Percentiles rank a stretch among this genome's conserved stretches.
Evolutionary conservation across 2,888 invertebrate genomes (phyloP).

Genomic region (Liodrosophila aerea): DNA sequence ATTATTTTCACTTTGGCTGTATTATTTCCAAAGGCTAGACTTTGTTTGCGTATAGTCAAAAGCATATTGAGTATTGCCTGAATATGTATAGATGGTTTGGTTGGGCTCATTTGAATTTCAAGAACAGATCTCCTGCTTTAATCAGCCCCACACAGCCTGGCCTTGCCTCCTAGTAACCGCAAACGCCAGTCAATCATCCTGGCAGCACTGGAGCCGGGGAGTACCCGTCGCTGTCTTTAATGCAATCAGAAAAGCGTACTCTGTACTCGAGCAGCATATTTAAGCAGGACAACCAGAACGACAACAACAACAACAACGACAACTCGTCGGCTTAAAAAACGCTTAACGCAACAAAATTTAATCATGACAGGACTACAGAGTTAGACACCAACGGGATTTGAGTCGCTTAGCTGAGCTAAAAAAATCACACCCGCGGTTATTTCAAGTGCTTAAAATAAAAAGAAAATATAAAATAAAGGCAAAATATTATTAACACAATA

Average conservation of each 20-base stretch:
- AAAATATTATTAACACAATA: slow-evolving; percentile 65
- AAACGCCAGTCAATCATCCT: slow-evolving; percentile 50
- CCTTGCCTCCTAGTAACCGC: slow-evolving; percentile 53
- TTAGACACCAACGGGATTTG: slow-evolving; percentile 24
- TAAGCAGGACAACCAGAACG: slow-evolving; percentile 63
- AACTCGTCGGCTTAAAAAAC: slow-evolving; percentile 51
- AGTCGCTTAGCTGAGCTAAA: slow-evolving; percentile 35
- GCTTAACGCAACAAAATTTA: slow-evolving; percentile 66
- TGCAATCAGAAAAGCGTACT: slow-evolving; percentile 55
- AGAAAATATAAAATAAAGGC: slow-evolving; percentile 39
- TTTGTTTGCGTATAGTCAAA: slow-evolving; percentile 27
- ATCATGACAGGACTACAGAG: slow-evolving; percentile 51
- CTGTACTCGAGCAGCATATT: slow-evolving; percentile 59
- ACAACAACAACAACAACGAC: slow-evolving; percentile 5
- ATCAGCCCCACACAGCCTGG: slow-evolving; percentile 15
- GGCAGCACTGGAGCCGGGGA: not conserved
- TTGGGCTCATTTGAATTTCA: slow-evolving; percentile 19
- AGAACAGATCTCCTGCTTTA: slow-evolving; percentile 29
- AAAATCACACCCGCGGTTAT: slow-evolving; percentile 78
- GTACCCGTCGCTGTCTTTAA: slow-evolving; percentile 43
- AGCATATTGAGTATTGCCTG: no score
- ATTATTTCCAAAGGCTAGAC: slow-evolving; percentile 29
- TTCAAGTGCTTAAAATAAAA: slow-evolving; percentile 65
- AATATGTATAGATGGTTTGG: not conserved
- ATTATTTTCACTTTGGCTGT: slow-evolving; percentile 5